Conservation (phyloP, 2,113 vertebrate genomes). For the Mobula hypostoma region DNA sequence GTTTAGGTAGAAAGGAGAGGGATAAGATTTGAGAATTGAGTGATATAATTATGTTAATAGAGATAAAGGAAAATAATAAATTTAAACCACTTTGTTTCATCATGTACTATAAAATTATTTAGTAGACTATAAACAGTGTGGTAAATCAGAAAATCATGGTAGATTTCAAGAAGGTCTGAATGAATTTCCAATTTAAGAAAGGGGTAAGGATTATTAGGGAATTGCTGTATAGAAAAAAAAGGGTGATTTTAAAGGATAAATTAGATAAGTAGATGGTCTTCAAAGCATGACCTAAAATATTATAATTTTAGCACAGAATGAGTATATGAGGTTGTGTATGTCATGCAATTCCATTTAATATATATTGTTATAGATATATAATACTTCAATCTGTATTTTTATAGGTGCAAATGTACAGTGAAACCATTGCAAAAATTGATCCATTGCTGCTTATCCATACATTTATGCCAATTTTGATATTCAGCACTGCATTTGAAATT, state of each 20-base stretch:
- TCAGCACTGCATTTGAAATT: constrained; percentile 52
- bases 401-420: constrained; percentile 35
- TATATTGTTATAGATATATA: neutral
- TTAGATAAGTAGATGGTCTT: neutral
- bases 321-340: neutral
- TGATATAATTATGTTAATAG: neutral
- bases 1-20: neutral
- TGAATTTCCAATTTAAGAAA: neutral
- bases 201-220: neutral
- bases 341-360: neutral
- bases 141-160: neutral
- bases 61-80: neutral
- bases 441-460: constrained; percentile 44
- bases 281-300: neutral
- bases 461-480: constrained; percentile 51
- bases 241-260: neutral
- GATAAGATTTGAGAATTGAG: neutral
- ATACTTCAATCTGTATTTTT: neutral
- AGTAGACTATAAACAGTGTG: neutral
- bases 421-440: constrained; percentile 34
- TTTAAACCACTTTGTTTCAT: neutral
- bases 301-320: neutral
- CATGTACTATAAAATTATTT: neutral
- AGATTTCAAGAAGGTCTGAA: neutral
- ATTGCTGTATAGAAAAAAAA: neutral